Evolutionary conservation across 2,113 vertebrate species (phyloP).

Genomic region (Psittacula cyanocephala): DNA sequence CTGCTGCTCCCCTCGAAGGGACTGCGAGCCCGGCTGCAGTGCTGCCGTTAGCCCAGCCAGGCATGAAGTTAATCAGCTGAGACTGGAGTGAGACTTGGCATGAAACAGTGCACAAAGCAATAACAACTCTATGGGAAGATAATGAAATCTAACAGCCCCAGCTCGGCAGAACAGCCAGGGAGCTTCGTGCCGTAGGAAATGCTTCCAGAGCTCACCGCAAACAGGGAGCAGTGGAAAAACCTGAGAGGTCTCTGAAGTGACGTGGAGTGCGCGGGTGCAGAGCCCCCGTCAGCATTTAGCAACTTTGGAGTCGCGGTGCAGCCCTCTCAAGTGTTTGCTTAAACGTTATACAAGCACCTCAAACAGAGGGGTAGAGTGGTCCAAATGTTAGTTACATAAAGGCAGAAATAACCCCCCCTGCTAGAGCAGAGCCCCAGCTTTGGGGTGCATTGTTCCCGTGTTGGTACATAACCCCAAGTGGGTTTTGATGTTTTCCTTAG

Average conservation of each 20-base stretch:
- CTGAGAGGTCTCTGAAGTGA: background rate
- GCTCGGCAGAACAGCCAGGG: background rate
- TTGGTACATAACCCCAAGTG: background rate
- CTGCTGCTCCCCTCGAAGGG: background rate
- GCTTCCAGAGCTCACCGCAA: background rate
- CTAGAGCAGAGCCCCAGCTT: background rate
- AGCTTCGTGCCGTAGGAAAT: background rate
- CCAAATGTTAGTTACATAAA: background rate
- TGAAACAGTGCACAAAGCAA: background rate
- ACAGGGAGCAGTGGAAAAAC: background rate
- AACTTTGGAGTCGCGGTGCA: background rate
- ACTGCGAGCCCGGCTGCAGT: background rate
- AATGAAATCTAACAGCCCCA: background rate
- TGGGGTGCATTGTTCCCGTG: background rate
- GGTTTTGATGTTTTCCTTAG: background rate
- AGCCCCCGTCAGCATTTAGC: background rate
- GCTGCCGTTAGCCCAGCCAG: background rate
- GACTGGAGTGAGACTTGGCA: background rate
- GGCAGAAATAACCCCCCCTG: background rate
- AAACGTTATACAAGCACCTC: background rate
- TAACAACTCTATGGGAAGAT: background rate
- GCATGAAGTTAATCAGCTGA: background rate
- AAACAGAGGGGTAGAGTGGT: background rate
- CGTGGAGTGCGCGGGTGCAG: accelerated
- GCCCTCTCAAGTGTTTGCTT: background rate